phyloP scores from a whole-genome alignment of 2,888 invertebrate genomes.

The Oscheius sp. region DNA sequence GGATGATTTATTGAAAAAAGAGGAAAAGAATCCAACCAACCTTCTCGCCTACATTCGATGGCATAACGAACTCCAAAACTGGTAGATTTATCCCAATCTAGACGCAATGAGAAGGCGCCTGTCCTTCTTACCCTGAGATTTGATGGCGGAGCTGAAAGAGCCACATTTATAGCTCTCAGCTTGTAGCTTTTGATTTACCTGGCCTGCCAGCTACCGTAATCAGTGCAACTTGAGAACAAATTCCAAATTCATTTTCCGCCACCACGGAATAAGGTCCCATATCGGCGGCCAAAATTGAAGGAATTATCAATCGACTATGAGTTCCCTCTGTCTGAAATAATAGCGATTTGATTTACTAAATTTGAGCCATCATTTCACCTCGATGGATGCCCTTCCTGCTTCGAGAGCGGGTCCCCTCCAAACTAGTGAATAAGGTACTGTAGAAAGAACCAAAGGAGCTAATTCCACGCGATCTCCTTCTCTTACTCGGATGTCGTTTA shows the following conservation, averaged over 20 bases:
- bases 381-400: slow-evolving; percentile 5
- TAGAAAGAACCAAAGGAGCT: slow-evolving; percentile 14
- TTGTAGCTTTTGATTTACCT: too few relatives aligned
- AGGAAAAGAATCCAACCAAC: slow-evolving; percentile 15
- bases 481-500: slow-evolving; percentile 9
- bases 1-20: slow-evolving; percentile 13
- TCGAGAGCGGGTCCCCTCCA: slow-evolving; percentile 52
- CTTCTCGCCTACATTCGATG: slow-evolving; percentile 39
- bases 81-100: slow-evolving; percentile 40
- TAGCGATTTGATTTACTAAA: too few relatives aligned
- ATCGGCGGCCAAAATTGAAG: slow-evolving; percentile 30
- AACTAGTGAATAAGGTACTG: slow-evolving; percentile 30
- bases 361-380: too few relatives aligned
- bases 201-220: slow-evolving; percentile 32
- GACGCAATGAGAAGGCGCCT: slow-evolving; percentile 39
- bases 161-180: background rate
- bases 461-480: slow-evolving; percentile 25
- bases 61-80: slow-evolving; percentile 39
- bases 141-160: slow-evolving; percentile 34
- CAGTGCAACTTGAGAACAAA: slow-evolving; percentile 37
- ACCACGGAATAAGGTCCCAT: slow-evolving; percentile 49
- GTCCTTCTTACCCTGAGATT: slow-evolving; percentile 33
- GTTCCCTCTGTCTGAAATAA: slow-evolving; percentile 9
- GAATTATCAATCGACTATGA: slow-evolving; percentile 38
- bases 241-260: slow-evolving; percentile 44